Percentiles rank a stretch among this genome's conserved stretches.
Evolutionary conservation across 2,888 invertebrate species (phyloP).

Genomic region (Bembecia ichneumoniformis): DNA sequence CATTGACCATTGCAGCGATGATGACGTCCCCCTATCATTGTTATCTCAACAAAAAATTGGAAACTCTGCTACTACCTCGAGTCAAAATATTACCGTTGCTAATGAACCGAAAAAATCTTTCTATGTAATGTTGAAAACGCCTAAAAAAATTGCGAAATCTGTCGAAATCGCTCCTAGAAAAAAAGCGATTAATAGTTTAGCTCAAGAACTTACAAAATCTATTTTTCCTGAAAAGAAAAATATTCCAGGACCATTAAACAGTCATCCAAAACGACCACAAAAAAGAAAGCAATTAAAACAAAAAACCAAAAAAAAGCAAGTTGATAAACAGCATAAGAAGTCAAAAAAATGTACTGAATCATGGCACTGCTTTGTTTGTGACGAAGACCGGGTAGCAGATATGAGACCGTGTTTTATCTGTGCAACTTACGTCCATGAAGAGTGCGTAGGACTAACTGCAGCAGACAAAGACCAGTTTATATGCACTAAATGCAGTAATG

Average conservation of each 20-base stretch:
- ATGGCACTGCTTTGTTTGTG: constrained; percentile 15
- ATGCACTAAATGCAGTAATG: background rate
- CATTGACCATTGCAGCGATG: too few relatives aligned
- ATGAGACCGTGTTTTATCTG: constrained; percentile 15
- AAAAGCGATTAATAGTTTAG: constrained; percentile 7
- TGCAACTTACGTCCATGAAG: constrained; percentile 12
- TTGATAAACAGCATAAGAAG: too few relatives aligned
- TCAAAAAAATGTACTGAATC: constrained; percentile 2
- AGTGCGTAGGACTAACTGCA: constrained; percentile 17
- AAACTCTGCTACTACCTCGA: background rate
- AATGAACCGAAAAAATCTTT: constrained; percentile 3
- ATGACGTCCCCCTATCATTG: too few relatives aligned
- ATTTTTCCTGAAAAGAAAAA: constrained; percentile 9
- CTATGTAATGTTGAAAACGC: constrained; percentile 4
- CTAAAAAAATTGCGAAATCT: constrained; percentile 1
- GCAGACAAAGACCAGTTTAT: constrained; percentile 7
- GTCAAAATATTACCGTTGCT: too few relatives aligned
- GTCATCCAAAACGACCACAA: constrained; percentile 4
- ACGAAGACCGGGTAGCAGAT: constrained; percentile 13
- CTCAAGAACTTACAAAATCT: constrained; percentile 11
- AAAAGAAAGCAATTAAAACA: constrained; percentile 6
- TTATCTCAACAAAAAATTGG: constrained; percentile 1
- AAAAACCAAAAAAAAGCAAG: too few relatives aligned
- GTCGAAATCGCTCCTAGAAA: constrained; percentile 1
- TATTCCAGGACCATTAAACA: constrained; percentile 9